Conservation (phyloP, 1,140 invertebrate species). For the Zophobas atratus region DNA sequence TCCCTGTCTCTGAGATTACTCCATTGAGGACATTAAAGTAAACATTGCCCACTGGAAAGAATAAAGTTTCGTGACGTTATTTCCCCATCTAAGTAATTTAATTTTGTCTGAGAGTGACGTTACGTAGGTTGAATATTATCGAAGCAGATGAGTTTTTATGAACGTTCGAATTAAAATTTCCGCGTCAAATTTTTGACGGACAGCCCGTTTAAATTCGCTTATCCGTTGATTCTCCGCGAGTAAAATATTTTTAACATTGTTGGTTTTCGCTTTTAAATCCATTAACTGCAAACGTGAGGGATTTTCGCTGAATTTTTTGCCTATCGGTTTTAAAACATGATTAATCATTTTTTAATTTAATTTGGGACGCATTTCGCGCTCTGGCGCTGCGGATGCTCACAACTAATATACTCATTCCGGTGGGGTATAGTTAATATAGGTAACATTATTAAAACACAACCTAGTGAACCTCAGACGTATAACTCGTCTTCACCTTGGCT, state of each 20-base stretch:
- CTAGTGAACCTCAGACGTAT: not conserved
- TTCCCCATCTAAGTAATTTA: not conserved
- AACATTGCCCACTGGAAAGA: too few relatives aligned
- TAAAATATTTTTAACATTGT: not conserved
- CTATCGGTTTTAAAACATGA: too few relatives aligned
- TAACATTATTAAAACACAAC: too few relatives aligned
- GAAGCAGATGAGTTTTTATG: not conserved
- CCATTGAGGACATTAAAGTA: too few relatives aligned
- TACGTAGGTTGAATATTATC: not conserved
- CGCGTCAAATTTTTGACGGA: not conserved
- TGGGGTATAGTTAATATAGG: too few relatives aligned
- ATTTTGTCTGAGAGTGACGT: not conserved
- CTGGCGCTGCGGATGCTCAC: too few relatives aligned
- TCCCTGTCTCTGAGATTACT: not conserved
- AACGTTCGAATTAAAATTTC: not conserved
- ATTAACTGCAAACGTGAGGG: not conserved
- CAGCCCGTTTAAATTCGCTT: not conserved
- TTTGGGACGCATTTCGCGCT: too few relatives aligned
- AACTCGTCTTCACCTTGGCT: not conserved
- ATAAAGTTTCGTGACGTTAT: too few relatives aligned
- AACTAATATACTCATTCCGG: too few relatives aligned
- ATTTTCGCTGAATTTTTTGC: not conserved
- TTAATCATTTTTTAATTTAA: too few relatives aligned
- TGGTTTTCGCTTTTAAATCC: not conserved
- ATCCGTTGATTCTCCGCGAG: not conserved